These are phyloP conservation scores for Apus apus DNA, from an alignment of 2,113 vertebrate genomes.

Conservation along the genomic window DNA sequence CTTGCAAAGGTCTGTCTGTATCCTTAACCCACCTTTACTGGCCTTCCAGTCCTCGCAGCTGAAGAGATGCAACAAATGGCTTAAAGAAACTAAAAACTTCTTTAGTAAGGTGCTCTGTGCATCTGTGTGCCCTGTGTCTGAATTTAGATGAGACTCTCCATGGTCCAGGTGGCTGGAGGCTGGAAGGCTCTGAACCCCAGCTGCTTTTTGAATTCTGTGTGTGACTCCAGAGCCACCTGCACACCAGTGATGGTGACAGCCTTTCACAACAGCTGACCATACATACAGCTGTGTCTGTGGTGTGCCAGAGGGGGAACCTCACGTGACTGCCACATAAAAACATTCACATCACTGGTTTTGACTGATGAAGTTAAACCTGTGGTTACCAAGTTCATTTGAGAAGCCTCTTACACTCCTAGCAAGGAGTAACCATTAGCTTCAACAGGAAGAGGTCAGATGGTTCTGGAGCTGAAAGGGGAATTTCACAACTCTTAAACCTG, in stretches of 20 bases:
- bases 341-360: background rate
- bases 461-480: background rate
- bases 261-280: background rate
- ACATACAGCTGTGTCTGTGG: accelerated
- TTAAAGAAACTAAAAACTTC: background rate
- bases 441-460: background rate
- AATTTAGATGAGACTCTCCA: background rate
- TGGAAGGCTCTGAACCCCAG: background rate
- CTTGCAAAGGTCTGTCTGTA: background rate
- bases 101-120: background rate
- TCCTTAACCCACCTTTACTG: background rate
- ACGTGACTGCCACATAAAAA: background rate
- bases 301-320: background rate
- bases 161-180: background rate
- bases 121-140: background rate
- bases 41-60: background rate
- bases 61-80: background rate
- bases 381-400: background rate
- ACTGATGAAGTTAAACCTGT: background rate
- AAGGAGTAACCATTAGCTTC: background rate
- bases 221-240: background rate
- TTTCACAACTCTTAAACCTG: background rate
- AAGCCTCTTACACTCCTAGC: background rate
- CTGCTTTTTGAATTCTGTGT: background rate
- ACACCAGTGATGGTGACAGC: background rate